Evolutionary conservation across 2,888 invertebrate genomes (phyloP).

Genomic region (Acleris literana): DNA sequence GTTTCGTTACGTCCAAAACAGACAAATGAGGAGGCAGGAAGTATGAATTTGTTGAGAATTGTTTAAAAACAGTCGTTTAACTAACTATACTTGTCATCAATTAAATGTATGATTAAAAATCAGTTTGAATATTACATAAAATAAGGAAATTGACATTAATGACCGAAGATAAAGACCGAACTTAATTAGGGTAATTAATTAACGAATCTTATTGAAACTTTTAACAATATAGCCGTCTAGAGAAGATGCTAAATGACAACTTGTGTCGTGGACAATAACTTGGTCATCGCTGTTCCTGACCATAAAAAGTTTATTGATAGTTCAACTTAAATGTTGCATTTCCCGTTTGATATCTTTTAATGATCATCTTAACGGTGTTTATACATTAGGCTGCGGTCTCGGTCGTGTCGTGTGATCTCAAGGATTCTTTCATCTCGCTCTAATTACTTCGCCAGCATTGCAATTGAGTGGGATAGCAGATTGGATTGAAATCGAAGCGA

Average conservation of each 20-base stretch:
- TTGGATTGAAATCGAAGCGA: conserved; percentile 6
- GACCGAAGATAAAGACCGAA: conserved; percentile 8
- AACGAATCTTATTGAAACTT: conserved; percentile 6
- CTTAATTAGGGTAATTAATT: conserved; percentile 22
- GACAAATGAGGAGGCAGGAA: too few relatives aligned
- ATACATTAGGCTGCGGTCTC: neutral
- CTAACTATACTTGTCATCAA: neutral
- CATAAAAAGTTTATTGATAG: too few relatives aligned
- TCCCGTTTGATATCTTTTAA: neutral
- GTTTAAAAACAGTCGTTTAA: neutral
- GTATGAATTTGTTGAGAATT: conserved; percentile 2
- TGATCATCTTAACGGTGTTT: neutral
- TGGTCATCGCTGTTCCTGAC: too few relatives aligned
- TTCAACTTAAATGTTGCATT: too few relatives aligned
- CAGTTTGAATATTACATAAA: neutral
- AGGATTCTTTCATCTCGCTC: conserved; percentile 18
- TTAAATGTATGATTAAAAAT: neutral
- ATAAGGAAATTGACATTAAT: conserved; percentile 15
- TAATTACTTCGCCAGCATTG: neutral
- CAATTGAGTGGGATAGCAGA: conserved; percentile 18
- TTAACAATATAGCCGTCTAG: conserved; percentile 2
- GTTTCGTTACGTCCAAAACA: neutral
- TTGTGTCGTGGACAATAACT: too few relatives aligned
- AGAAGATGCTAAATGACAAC: neutral
- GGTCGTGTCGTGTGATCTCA: conserved; percentile 18